Evolutionary conservation across 2,797 vertebrate species (phyloP), one percentile per base, ranked within the genome.

Genomic region (Neoniphon sammara): DNA sequence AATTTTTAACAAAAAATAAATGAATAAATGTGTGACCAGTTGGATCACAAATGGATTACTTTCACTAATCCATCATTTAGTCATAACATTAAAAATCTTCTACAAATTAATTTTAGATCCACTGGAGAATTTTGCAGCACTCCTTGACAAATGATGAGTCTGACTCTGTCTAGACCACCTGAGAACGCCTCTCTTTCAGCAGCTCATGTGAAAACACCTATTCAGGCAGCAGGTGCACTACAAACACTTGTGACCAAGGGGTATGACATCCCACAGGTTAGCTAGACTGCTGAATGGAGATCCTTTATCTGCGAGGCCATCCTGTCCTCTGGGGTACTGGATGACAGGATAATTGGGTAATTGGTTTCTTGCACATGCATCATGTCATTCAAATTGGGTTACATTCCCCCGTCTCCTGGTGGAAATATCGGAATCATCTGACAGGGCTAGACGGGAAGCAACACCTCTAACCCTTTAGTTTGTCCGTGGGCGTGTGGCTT

Each of bases 281-380:
- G 56, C 77, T 59, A 25, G 7, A 73, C 81, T 79, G 66, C 85
- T 78, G 82, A 91, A 92, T 86, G 77, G 83, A 87, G 89, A 80
- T 36, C 81, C 85, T 92, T 92, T 93, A 88, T 90, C 83, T 87
- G 81, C 66, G 62, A 69, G 77, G 70, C 84, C 80, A 79, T 88
- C 69, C 82, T 87, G 78, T 92, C 86, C 85, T 93, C 86, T 47
- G 80, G 89, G 89, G 90, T 91, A 83, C 90, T 87, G 88, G 90
- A 91, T 94, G 93, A 94, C 93, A 91, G 87, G 81, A 87, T 94
- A 94, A 94, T 94, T 92, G 91, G 85, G 88, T 94, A 92, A 95
- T 93, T 93, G 87, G 88, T 87, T 93, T 93, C 87, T 92, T 91
- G 91, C 91, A 84, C 91, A 93, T 93, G 85, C 91, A 92, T 93